Evolutionary conservation across 1,140 invertebrate genomes (phyloP).

Genomic region (Probaryconus sp.): DNA sequence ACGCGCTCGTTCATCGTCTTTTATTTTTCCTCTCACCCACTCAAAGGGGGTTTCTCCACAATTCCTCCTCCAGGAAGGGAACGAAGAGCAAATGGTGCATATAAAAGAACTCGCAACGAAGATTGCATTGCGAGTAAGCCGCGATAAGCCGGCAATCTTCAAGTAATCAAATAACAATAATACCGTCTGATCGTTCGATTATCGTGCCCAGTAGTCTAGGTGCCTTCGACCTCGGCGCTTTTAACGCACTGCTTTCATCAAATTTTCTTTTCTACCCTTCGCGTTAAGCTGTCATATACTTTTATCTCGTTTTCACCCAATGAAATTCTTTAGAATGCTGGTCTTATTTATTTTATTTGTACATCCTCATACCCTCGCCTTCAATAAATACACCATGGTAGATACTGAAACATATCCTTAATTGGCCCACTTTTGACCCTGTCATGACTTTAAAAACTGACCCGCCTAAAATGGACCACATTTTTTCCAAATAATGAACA

Average conservation of each 20-base stretch:
- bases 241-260: constrained; percentile 18
- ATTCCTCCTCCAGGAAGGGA: constrained; percentile 10
- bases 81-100: constrained; percentile 47
- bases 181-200: constrained; percentile 44
- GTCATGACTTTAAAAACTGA: too few species aligned
- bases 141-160: constrained; percentile 50
- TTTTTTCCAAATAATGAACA: too few species aligned
- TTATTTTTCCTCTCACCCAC: background rate
- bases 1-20: background rate
- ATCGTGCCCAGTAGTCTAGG: constrained; percentile 27
- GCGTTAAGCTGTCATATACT: constrained; percentile 16
- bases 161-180: constrained; percentile 51
- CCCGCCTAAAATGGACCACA: too few species aligned
- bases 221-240: constrained; percentile 4
- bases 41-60: too few species aligned
- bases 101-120: constrained; percentile 41
- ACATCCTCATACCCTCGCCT: too few species aligned
- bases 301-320: constrained; percentile 25
- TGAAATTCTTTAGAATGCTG: too few species aligned
- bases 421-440: too few species aligned
- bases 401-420: too few species aligned
- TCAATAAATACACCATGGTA: too few species aligned
- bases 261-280: background rate
- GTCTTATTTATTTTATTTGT: too few species aligned
- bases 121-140: constrained; percentile 43